Evolutionary conservation across 2,888 invertebrate species (phyloP), one percentile per base, ranked within the genome.

Genomic region (Tuta absoluta): DNA sequence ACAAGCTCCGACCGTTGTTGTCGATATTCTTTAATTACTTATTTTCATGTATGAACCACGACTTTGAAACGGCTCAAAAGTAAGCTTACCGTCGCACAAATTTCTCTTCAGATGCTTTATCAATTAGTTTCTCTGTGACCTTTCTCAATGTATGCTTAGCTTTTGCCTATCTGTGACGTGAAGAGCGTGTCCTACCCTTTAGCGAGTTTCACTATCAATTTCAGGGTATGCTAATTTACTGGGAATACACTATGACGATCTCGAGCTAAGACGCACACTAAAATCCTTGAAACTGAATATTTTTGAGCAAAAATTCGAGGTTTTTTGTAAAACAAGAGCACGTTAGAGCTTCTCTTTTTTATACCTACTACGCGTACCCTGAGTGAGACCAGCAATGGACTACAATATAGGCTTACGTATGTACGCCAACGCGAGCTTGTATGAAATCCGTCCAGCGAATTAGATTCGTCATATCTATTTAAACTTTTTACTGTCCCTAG

Each of bases 181-280:
- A 56, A 23, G 51, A 49, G 24, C 79, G 75, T 78, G 78, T 65
- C 61, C 63, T 65, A 64, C 59, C 68, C 66, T 72, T 80, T 79
- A 78, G 72, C 76, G 66, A 71, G 73, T 76, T 76, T 77, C 72
- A 71, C 75, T 75, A 72, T 73, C 70, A 65, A 58, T 69, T 69
- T 24, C n/a, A 33, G 28, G n/a, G 12, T 28, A 56, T n/a, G 28
- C n/a, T 33, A 56, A 56, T 56, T 24, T 28, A 28, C 14, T 21
- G 23, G 33, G 19, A n/a, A 45, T 45, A n/a, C 3, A 14, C 45
- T 45, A 45, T n/a, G 17, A 45, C 10, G 45, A n/a, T n/a, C n/a
- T n/a, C 5, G 33, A 33, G 33, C 8, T 3, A 7, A 33, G 5
- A 33, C 33, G 3, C 14, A 45, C 45, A 45, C 21, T 49, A 21